These are phyloP conservation scores for Tiliacea aurago DNA, from an alignment of 2,888 invertebrate species.

Conservation along the genomic window DNA sequence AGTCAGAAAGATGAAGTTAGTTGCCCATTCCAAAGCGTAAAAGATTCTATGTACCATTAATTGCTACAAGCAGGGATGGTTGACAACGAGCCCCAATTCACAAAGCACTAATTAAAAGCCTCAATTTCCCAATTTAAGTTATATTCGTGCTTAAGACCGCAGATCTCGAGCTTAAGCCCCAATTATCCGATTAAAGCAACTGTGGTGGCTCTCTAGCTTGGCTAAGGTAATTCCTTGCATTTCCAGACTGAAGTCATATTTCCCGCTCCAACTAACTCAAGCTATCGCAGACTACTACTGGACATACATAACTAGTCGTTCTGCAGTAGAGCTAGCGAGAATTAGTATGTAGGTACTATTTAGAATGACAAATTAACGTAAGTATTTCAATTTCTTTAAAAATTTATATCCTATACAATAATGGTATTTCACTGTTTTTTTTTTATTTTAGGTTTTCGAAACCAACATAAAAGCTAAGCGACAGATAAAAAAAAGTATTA, in stretches of 20 bases:
- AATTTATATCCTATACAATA: not conserved
- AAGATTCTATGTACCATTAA: not conserved
- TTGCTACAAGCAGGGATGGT: not conserved
- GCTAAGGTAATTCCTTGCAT: slow-evolving; percentile 6
- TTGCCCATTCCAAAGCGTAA: too few species aligned
- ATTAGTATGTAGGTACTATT: too few species aligned
- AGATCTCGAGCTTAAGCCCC: slow-evolving; percentile 12
- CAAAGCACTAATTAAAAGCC: not conserved
- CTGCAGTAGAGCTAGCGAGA: too few species aligned
- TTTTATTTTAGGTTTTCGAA: too few species aligned
- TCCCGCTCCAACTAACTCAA: slow-evolving; percentile 19
- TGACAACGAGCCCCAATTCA: not conserved
- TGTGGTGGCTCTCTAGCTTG: not conserved
- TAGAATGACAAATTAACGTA: too few species aligned
- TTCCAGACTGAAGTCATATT: slow-evolving; percentile 1
- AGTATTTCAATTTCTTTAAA: not conserved
- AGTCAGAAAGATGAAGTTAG: too few species aligned
- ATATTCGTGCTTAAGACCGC: slow-evolving; percentile 9
- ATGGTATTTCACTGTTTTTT: too few species aligned
- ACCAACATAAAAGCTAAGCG: too few species aligned
- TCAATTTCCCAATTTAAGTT: slow-evolving; percentile 15
- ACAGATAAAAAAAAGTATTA: too few species aligned
- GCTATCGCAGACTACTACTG: not conserved
- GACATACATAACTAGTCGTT: not conserved
- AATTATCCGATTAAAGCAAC: slow-evolving; percentile 30